phyloP scores from a whole-genome alignment of 2,797 vertebrate genomes.

The Acanthurus tractus region DNA sequence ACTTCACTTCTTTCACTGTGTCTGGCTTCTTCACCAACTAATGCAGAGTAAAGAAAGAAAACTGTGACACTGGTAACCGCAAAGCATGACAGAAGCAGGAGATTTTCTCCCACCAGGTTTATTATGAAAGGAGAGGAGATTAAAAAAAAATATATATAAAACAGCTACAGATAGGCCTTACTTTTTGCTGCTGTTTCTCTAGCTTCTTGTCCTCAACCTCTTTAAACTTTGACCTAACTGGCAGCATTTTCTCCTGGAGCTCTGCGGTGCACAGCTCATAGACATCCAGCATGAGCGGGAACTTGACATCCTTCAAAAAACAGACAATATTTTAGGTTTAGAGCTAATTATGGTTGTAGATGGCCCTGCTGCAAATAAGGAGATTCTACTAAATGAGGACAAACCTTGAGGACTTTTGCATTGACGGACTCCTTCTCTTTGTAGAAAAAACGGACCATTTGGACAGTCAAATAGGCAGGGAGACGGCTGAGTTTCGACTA shows the following conservation, averaged over 20 bases:
- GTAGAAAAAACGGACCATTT: constrained; percentile 99
- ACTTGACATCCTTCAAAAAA: constrained; percentile 93
- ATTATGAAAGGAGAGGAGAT: not conserved
- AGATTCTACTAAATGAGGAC: constrained; percentile 24
- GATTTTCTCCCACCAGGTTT: not conserved
- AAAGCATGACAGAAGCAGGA: too few relatives aligned
- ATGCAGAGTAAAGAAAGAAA: not conserved
- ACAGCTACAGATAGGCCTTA: constrained; percentile 25
- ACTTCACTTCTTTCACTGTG: constrained; percentile 90
- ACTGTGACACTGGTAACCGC: not conserved
- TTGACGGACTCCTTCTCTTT: constrained; percentile 99
- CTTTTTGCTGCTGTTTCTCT: constrained; percentile 92
- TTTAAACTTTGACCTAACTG: constrained; percentile 95
- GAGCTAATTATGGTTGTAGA: not conserved
- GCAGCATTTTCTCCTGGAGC: constrained; percentile 96
- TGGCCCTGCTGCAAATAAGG: not conserved
- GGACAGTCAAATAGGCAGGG: constrained; percentile 96
- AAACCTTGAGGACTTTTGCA: constrained; percentile 99
- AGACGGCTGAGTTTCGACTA: constrained; percentile 97
- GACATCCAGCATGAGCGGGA: constrained; percentile 98
- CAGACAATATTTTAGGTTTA: constrained; percentile 1
- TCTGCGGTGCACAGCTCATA: constrained; percentile 95
- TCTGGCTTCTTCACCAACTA: constrained; percentile 76
- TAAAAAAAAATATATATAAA: not conserved
- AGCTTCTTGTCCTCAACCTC: constrained; percentile 96